Evolutionary conservation across 2,888 invertebrate species (phyloP).

Genomic region (Dioctria rufipes): DNA sequence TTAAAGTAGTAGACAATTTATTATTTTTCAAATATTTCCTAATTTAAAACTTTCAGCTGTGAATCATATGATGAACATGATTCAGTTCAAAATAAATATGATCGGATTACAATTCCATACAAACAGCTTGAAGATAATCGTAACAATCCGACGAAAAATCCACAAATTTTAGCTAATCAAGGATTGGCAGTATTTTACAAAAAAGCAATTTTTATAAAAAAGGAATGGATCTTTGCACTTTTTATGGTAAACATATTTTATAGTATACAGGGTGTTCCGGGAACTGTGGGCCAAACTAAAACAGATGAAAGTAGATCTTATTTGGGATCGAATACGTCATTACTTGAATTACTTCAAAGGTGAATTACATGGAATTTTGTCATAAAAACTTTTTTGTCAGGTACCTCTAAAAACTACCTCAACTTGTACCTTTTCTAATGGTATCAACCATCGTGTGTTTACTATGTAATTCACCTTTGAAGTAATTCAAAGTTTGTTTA

Average conservation of each 20-base stretch:
- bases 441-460: no score
- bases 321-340: no score
- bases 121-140: slow-evolving; percentile 39
- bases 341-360: no score
- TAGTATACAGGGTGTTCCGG: no score
- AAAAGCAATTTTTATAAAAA: slow-evolving; percentile 66
- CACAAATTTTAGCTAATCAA: slow-evolving; percentile 62
- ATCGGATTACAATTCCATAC: slow-evolving; percentile 40
- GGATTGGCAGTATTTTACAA: slow-evolving; percentile 68
- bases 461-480: no score
- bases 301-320: no score
- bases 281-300: no score
- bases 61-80: slow-evolving; percentile 51
- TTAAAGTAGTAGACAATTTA: slow-evolving; percentile 75
- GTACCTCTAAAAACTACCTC: no score
- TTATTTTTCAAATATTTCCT: slow-evolving; percentile 20
- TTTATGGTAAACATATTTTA: slow-evolving; percentile 64
- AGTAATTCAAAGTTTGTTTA: no score
- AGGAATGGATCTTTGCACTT: slow-evolving; percentile 64
- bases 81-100: background rate
- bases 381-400: no score
- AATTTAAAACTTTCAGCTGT: slow-evolving; percentile 41
- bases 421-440: no score
- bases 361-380: no score
- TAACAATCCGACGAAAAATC: slow-evolving; percentile 54